Conservation (phyloP, 2,888 invertebrate species). For the Labia minor region DNA sequence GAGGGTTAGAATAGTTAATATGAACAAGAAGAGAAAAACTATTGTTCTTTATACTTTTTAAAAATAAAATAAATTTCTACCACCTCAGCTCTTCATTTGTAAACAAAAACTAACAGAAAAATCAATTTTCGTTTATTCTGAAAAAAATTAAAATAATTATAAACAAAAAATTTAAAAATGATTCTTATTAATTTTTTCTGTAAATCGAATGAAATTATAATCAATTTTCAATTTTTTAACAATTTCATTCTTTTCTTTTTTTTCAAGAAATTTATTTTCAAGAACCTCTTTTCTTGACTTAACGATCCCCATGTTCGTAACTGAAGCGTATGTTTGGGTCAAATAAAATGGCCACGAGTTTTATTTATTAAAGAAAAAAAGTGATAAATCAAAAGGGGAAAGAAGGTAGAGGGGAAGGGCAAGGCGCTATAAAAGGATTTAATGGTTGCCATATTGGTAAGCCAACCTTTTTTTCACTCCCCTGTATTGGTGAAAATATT, state of each 20-base stretch:
- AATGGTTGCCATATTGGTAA: constrained; percentile 1
- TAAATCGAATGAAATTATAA: not conserved
- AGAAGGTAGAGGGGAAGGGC: not conserved
- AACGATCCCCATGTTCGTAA: not conserved
- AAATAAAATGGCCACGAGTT: not conserved
- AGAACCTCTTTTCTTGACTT: not conserved
- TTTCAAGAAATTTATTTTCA: not conserved
- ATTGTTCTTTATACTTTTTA: too few species aligned
- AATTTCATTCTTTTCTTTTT: not conserved
- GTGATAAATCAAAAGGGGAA: constrained; percentile 2
- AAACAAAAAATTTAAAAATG: too few species aligned
- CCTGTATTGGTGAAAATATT: too few species aligned
- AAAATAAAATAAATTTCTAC: too few species aligned
- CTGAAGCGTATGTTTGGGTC: constrained; percentile 1
- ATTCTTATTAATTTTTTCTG: too few species aligned
- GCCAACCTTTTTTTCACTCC: not conserved
- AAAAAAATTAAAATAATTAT: too few species aligned
- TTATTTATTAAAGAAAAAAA: constrained; percentile 3
- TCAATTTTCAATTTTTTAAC: constrained; percentile 2
- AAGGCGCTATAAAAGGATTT: not conserved
- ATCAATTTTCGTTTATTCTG: too few species aligned
- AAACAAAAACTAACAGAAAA: too few species aligned
- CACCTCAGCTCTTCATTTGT: too few species aligned
- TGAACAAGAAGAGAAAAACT: too few species aligned
- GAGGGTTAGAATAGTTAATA: too few species aligned